Evolutionary conservation across 2,113 vertebrate genomes (phyloP), one percentile per base, ranked within the genome.

Genomic region (Labeo rohita): DNA sequence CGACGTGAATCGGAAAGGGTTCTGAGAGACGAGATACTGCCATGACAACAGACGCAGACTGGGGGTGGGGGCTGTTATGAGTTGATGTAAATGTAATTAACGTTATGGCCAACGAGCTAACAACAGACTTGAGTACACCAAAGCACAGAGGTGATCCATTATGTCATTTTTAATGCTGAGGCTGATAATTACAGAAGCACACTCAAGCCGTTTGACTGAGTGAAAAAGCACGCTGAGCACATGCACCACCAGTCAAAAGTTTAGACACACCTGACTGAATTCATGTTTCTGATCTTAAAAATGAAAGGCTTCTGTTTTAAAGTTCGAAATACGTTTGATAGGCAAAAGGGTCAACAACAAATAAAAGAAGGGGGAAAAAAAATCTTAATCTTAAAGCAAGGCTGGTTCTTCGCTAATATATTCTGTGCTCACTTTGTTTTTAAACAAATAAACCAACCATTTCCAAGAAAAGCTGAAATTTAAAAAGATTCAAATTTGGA

Each of bases 91-190:
- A 77, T 90, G 88, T 93, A 93, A 94, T 93, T 92, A 93, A 89
- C 89, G 90, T 93, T 91, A 39, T 65, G 89, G 90, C 76, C 78
- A 84, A 70, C 28, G 28, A 91, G 83, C 90, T 78, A 72, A 91
- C 90, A 92, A 87, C 91, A 91, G 90, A 92, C 90, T 92, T 90
- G 92, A 93, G 92, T 91, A 91, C 92, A 90, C 87, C 90, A 92
- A 92, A 93, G 94, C 92, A 92, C 91, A 92, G 54, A 87, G 90
- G 85, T 90, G 90, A 92, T 91, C 88, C 74, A 84, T 84, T 78
- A 79, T 65, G 65, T 91, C 85, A 86, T 83, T 84, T 80, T 47
- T 63, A 54, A 81, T 16, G 84, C 56, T 54, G 73, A 76, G 72
- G 8, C 15, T 52, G 49, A 75, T 54, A 86, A 89, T 84, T 84